Evolutionary conservation across 2,888 invertebrate genomes (phyloP), one percentile per base, ranked within the genome.

Genomic region (Netelia fuscicornis): DNA sequence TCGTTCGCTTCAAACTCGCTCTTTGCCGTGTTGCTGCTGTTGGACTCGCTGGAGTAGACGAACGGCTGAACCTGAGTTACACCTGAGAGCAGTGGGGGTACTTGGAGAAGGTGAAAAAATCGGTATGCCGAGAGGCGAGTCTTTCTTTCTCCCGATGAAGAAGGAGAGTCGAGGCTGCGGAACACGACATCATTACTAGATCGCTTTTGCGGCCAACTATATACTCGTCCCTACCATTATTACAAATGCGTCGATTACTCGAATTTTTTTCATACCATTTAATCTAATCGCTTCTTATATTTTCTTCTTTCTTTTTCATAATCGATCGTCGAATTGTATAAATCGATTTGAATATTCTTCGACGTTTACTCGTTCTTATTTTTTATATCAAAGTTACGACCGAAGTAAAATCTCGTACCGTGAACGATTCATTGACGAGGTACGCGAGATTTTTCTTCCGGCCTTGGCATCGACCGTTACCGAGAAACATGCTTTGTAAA

Each of bases 101-200:
- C 25, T 44, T 48, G 52, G 79, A 86, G 68, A 64, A 81, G 77
- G 81, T 75, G 68, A 82, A 85, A 85, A 82, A 83, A 86, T 80
- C 71, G 80, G 81, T 82, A 86, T 85, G 85, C 84, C 80, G 81
- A 74, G 85, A 58, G 75, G 76, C 68, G 82, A 79, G 78, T 78
- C 62, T 78, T 70, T 37, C 60, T 13, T 10, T 54, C 64, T 62
- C 72, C 11, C 72, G 48, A 62, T 37, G 77, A 13, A 81, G 77
- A 81, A 74, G 68, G 83, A 79, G 83, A 83, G 68, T 83, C 71
- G 70, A 60, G 56, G 64, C 70, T 76, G 60, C 62, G 64, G 65
- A 58, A 68, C 54, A 77, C 62, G 67, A 72, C 72, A 76, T 75
- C 67, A 79, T 74, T 20, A 58, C 58, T 58, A 78, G 78, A 75